Base-by-base conservation (phyloP, 2,797 vertebrate genomes). In the Sternotherus odoratus region DNA sequence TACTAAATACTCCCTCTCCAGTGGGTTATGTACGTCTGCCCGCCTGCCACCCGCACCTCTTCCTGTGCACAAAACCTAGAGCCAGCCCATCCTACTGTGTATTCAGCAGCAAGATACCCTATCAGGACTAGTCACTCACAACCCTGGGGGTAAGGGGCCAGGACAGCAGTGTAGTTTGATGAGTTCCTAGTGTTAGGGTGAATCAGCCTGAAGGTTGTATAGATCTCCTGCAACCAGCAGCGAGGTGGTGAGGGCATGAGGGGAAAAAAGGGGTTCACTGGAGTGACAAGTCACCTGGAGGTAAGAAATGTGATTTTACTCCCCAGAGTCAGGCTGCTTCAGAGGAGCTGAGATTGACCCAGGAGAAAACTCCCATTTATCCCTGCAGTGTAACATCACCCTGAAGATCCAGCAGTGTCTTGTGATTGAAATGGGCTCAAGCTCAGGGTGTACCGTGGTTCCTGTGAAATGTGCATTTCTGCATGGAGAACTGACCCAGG, bases 381-480 rank as follows among this genome's bases (percentile, higher is more conserved):
- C 21, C 50, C 16, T 16, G 53, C 53, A 51, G 2, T 1, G 8
- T 51, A n/a, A n/a, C 0, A 1, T 23, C 77, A n/a, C 21, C 4
- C 46, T 79, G 80, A 56, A 19, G 48, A 3, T 43, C 7, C 1
- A 24, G 12, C 24, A 15, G 19, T 1, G 1, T 26, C 50, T 24
- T 28, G 13, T 10, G 5, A 11, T 2, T 15, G 13, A 48, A 30
- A 28, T 30, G 12, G 39, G 72, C 39, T 46, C 24, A 39, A n/a
- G 5, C 6, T 30, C 60, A 19, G n/a, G 5, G 5, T 72, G 3
- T 13, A 7, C 4, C 19, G 17, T 48, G 48, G 53, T 74, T 79
- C 36, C 60, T 39, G 30, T 77, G 51, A 53, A 60, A 23, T 26
- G 7, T 75, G 12, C 1, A 1, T 69, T 36, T 66, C 60, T 36